phyloP scores from a whole-genome alignment of 2,113 vertebrate genomes.

The Ictalurus punctatus region DNA sequence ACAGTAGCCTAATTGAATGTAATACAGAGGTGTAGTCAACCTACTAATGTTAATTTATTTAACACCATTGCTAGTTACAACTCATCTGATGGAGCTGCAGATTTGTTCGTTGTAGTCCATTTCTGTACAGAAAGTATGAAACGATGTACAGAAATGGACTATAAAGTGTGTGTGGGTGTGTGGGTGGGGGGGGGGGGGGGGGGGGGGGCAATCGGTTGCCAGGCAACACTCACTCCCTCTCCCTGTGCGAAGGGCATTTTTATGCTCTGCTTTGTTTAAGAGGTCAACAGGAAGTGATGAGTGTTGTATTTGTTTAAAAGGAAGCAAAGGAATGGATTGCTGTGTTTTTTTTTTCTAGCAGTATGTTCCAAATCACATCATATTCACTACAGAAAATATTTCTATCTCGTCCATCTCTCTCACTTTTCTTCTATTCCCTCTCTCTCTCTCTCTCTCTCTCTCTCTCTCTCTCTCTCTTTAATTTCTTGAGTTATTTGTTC shows the following conservation, averaged over 20 bases:
- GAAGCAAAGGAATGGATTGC: not conserved
- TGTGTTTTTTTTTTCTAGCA: not conserved
- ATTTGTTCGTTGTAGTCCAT: not conserved
- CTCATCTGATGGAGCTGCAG: not conserved
- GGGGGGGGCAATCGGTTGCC: slow-evolving; percentile 52
- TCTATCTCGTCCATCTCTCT: not conserved
- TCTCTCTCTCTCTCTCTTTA: not conserved
- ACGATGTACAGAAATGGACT: too few species aligned
- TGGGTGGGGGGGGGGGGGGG: not conserved
- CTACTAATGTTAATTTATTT: not conserved
- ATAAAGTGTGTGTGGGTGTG: too few species aligned
- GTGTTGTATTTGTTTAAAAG: not conserved
- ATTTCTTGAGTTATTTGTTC: not conserved
- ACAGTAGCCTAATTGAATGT: not conserved
- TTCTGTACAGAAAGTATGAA: not conserved
- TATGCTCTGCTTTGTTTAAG: not conserved
- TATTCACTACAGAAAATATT: not conserved
- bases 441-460: not conserved
- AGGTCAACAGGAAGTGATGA: slow-evolving; percentile 34
- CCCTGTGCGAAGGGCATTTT: slow-evolving; percentile 65
- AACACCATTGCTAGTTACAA: not conserved
- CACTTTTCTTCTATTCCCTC: not conserved
- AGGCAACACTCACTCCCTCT: slow-evolving; percentile 55
- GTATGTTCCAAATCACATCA: not conserved
- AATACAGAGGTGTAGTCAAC: not conserved